Conservation (phyloP, 2,888 invertebrate genomes). For the Rhingia campestris region DNA sequence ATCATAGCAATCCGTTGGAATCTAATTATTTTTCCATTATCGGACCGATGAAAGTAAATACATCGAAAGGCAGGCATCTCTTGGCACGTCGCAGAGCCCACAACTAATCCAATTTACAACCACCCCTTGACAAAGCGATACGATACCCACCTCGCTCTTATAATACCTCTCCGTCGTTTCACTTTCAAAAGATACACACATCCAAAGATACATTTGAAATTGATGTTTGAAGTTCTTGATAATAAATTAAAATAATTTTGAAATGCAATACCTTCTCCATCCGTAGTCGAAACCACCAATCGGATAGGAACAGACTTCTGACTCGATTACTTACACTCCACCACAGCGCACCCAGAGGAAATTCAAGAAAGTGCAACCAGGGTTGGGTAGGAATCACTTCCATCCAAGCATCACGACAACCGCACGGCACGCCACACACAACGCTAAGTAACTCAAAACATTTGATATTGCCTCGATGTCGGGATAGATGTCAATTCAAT, state of each 20-base stretch:
- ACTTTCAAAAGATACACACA: no score
- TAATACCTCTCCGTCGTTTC: no score
- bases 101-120: no score
- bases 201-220: no score
- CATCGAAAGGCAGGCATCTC: no score
- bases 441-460: conserved; percentile 19
- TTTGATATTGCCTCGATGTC: conserved; percentile 9
- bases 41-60: no score
- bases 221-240: no score
- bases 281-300: not conserved
- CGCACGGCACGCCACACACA: conserved; percentile 5
- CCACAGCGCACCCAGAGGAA: conserved; percentile 14
- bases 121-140: no score
- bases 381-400: conserved; percentile 12
- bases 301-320: not conserved
- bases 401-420: conserved; percentile 9
- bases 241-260: conserved; percentile 3
- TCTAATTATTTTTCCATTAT: no score
- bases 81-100: no score
- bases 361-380: conserved; percentile 43
- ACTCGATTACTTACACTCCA: not conserved
- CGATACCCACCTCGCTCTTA: no score
- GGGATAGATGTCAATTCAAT: conserved; percentile 31
- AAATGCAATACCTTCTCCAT: conserved; percentile 18
- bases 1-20: no score